Conservation (phyloP, 2,888 invertebrate species). For the Drosophila anceps region DNA sequence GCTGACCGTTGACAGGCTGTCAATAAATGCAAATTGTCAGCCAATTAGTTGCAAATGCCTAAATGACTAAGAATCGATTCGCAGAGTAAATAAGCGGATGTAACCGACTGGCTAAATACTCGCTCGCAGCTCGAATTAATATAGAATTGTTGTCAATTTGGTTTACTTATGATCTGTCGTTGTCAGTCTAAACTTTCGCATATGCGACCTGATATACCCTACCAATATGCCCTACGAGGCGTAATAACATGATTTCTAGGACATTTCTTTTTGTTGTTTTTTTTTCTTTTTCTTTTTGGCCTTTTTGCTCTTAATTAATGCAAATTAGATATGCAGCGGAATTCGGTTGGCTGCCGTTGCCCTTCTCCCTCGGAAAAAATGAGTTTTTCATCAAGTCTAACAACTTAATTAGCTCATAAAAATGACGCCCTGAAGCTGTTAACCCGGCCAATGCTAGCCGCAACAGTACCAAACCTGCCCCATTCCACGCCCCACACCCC, state of each 20-base stretch:
- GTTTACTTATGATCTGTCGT: too few relatives aligned
- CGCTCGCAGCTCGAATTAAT: background rate
- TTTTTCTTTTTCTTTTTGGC: background rate
- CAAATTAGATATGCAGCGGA: slow-evolving; percentile 74
- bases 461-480: background rate
- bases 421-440: slow-evolving; percentile 75
- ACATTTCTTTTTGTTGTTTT: slow-evolving; percentile 12
- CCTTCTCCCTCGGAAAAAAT: slow-evolving; percentile 60
- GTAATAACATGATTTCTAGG: slow-evolving; percentile 22
- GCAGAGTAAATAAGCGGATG: background rate
- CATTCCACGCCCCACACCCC: background rate
- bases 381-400: slow-evolving; percentile 81
- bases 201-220: background rate
- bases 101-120: background rate
- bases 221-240: background rate
- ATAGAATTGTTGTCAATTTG: too few relatives aligned
- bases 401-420: slow-evolving; percentile 82
- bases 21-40: slow-evolving; percentile 76
- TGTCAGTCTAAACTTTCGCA: too few relatives aligned
- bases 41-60: slow-evolving; percentile 64
- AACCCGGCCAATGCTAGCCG: slow-evolving; percentile 60
- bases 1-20: slow-evolving; percentile 41
- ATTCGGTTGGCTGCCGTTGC: slow-evolving; percentile 34
- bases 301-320: slow-evolving; percentile 70
- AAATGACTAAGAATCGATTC: slow-evolving; percentile 11